Evolutionary conservation across 2,113 vertebrate species (phyloP).

Genomic region (Upupa epops): DNA sequence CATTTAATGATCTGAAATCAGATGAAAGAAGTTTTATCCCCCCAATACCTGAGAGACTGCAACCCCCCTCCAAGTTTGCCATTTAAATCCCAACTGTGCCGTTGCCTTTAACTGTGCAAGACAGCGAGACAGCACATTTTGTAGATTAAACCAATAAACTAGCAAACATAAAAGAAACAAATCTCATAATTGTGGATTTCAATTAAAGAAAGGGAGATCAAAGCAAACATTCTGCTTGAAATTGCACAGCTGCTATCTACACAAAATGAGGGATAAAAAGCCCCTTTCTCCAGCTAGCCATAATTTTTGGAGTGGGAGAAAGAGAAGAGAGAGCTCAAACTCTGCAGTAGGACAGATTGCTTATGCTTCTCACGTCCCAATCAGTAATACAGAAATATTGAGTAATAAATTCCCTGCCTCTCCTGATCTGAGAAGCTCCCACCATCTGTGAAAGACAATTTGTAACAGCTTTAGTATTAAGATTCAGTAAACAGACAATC

Average conservation of each 20-base stretch:
- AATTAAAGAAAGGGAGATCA: constrained; percentile 83
- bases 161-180: constrained; percentile 83
- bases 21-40: constrained; percentile 48
- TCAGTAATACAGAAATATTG: constrained; percentile 86
- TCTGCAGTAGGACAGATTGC: constrained; percentile 74
- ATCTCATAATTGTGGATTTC: constrained; percentile 86
- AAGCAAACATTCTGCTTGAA: constrained; percentile 83
- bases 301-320: constrained; percentile 70
- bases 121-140: constrained; percentile 83
- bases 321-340: constrained; percentile 57
- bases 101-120: constrained; percentile 79
- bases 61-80: constrained; percentile 64
- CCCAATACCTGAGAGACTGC: constrained; percentile 47
- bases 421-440: constrained; percentile 78
- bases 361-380: constrained; percentile 79
- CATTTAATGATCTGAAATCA: constrained; percentile 47
- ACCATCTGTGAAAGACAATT: constrained; percentile 85
- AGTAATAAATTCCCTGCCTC: constrained; percentile 82
- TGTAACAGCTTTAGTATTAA: constrained; percentile 82
- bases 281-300: constrained; percentile 60
- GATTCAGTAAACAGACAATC: constrained; percentile 82
- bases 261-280: constrained; percentile 71
- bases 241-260: constrained; percentile 83
- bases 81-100: constrained; percentile 78
- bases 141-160: constrained; percentile 85